Evolutionary conservation across 2,113 vertebrate species (phyloP), one percentile per base, ranked within the genome.

Genomic region (Halichoeres trimaculatus): DNA sequence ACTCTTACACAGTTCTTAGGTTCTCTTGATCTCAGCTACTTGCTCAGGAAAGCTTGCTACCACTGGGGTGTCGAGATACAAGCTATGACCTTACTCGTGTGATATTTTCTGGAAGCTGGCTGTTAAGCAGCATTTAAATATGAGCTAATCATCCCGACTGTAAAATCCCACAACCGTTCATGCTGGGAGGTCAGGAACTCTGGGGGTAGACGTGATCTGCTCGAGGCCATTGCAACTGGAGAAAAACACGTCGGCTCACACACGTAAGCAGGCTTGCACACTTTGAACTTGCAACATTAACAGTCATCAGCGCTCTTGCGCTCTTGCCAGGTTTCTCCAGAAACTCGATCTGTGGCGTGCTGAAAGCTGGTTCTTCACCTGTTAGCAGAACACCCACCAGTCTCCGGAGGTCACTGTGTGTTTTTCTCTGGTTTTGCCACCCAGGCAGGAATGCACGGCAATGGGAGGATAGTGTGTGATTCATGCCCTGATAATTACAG

Each of bases 91-190:
- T 30, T 30, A 87, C 62, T 59, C 65, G 59, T 50, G 52, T 84
- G 68, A 87, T 73, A 84, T 83, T 65, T 78, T 85, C 63, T 79
- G 81, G 80, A 93, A 91, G 85, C 81, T 73, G 59, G 76, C 81
- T 83, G 86, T 84, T 85, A 83, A 90, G 88, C 73, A 48, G 64
- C 84, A 86, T 92, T 92, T 92, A 88, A 91, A 90, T 89, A 83
- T 83, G 82, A 93, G 86, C 85, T 86, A 88, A 89, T 92, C 89
- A 86, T 75, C 86, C 71, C 69, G 4, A 61, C 83, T 84, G 81
- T 90, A 88, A 73, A 89, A 88, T 87, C 91, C 85, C 86, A 56
- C 74, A 85, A 76, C 83, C 68, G 47, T 75, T 87, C 76, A 81
- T 62, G 20, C 76, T 90, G 86, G 86, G 90, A 89, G 90, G 88